phyloP scores from a whole-genome alignment of 2,888 invertebrate species.

The Oxycera nigricornis region DNA sequence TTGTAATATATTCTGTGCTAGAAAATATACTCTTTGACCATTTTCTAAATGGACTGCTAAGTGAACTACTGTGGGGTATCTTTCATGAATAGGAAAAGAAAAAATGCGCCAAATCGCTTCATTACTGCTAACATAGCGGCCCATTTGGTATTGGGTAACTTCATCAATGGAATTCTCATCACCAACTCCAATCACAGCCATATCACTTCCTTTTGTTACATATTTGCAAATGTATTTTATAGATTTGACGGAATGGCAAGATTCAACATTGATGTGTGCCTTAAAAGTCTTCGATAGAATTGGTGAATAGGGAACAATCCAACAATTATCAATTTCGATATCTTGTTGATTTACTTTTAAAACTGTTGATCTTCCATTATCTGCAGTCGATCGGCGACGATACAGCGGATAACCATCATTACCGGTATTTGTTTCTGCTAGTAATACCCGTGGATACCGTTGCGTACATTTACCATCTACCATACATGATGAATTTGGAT shows the following conservation, averaged over 20 bases:
- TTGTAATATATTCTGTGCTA: constrained; percentile 42
- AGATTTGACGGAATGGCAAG: constrained; percentile 58
- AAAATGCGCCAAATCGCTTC: constrained; percentile 47
- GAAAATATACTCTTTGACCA: constrained; percentile 53
- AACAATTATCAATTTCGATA: constrained; percentile 52
- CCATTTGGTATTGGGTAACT: constrained; percentile 45
- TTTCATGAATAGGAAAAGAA: constrained; percentile 44
- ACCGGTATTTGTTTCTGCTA: constrained; percentile 51
- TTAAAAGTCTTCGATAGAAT: constrained; percentile 51
- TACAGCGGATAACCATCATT: constrained; percentile 54
- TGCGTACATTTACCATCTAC: too few species aligned
- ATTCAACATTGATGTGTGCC: constrained; percentile 58
- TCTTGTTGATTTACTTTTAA: constrained; percentile 44
- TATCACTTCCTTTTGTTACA: constrained; percentile 59
- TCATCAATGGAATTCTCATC: constrained; percentile 48
- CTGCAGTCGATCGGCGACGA: constrained; percentile 45
- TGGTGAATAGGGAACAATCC: constrained; percentile 56
- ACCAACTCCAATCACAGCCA: constrained; percentile 53
- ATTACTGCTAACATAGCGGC: constrained; percentile 51
- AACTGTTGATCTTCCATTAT: constrained; percentile 43
- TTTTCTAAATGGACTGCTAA: constrained; percentile 47
- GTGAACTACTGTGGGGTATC: constrained; percentile 41
- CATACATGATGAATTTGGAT: too few species aligned
- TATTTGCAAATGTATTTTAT: constrained; percentile 61
- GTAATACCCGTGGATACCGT: constrained; percentile 48